Evolutionary conservation across 2,113 vertebrate species (phyloP), one percentile per base, ranked within the genome.

Genomic region (Zosterops pallidus): DNA sequence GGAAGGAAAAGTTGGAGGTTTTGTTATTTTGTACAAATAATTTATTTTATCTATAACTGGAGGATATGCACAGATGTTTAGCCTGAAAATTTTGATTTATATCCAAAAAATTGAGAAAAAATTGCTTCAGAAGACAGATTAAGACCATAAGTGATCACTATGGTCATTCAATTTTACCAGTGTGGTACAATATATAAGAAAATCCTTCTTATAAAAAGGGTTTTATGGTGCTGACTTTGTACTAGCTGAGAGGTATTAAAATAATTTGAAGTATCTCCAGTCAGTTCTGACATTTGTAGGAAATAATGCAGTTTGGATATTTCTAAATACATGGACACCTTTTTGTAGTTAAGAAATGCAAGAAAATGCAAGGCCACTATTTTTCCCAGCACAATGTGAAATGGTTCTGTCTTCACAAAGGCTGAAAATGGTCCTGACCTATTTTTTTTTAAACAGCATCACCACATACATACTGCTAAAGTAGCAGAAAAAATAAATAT

Each of bases 371-470:
- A 68, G n/a, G 23, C 55, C 67, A 50, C 59, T 59, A 25, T 35
- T 70, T 83, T 74, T 74, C 15, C 15, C 49, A 88, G 41, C 9
- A 41, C 9, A 0, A 4, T 78, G 35, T 55, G 25, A 86, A 68
- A 74, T 64, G 13, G 4, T 67, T 83, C 55, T 75, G 25, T n/a
- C 86, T 93, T 93, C 6, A 1, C 13, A 19, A 92, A 81, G 55
- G 29, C 44, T 91, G 50, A 76, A 94, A 92, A 79, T 90, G 52
- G 37, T 95, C 35, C 62, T 96, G 96, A 94, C 93, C 90, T 96
- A 93, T 92, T 94, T 95, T 92, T 85, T 95, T 64, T 94, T 24
- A n/a, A 19, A 64, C 41, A 86, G 28, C 64, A 42, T 79, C 72
- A 50, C 46, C 53, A 79, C 69, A 94, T 65, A 75, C 41, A 42